A percentile compares a stretch with the other conserved stretches of the same genome.
phyloP scores from a whole-genome alignment of 2,797 vertebrate genomes.

The Pteronotus mesoamericanus region DNA sequence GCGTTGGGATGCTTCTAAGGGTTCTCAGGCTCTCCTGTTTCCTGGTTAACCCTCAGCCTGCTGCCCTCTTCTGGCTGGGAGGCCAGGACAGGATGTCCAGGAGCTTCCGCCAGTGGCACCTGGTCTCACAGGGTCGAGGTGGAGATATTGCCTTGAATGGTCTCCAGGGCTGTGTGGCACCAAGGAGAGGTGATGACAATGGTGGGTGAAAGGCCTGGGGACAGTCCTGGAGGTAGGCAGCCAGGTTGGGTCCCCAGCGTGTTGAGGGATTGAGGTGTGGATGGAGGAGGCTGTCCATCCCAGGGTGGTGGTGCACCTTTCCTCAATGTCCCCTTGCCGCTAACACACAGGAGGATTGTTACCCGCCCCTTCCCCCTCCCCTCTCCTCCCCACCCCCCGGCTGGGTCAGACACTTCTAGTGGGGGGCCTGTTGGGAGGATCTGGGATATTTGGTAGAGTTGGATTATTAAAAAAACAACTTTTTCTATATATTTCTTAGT shows the following conservation, averaged over 20 bases:
- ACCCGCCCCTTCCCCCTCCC: fast-evolving
- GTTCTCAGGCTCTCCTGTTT: background rate
- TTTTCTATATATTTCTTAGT: background rate
- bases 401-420: background rate
- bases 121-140: background rate
- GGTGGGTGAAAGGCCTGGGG: background rate
- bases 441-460: background rate
- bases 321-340: too few relatives aligned
- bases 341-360: background rate
- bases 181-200: background rate
- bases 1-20: background rate
- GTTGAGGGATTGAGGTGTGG: background rate
- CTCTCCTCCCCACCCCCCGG: background rate
- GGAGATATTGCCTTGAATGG: background rate
- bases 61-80: background rate
- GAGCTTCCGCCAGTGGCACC: background rate
- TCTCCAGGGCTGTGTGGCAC: background rate
- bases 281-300: background rate
- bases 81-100: background rate
- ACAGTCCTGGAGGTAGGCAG: background rate
- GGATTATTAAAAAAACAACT: background rate
- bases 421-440: background rate
- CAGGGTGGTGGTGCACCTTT: background rate
- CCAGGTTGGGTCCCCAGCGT: background rate
- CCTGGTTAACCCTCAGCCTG: background rate